Base-by-base conservation (phyloP, 2,888 invertebrate genomes). In the Luperina nickerlii region DNA sequence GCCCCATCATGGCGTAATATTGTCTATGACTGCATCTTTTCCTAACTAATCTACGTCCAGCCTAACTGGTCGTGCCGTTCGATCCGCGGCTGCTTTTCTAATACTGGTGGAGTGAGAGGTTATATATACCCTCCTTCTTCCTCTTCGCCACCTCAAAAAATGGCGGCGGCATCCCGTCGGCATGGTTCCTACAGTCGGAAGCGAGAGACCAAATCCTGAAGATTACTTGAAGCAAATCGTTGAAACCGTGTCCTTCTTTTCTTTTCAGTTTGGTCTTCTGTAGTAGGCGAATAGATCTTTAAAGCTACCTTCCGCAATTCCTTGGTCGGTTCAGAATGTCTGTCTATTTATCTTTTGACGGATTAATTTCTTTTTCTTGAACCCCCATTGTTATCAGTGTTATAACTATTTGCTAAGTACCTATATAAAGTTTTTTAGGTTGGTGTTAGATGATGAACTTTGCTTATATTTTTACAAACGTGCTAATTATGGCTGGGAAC, bases 301-400 rank as follows among this genome's bases (percentile, higher is more conserved):
- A 13, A 75, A 24, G 45, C 20, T 45, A 32, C 24, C 7, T 27
- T 24, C 13, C 20, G 48, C 13, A 68, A 48, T 0, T 74, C 20
- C 42, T n/a, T 54, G 8, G 11, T 51, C 9, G 51, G 11, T 27
- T 62, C 27, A 32, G n/a, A 54, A 27, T 42, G 13, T 4, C 5
- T 62, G 8, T 42, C 2, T 32, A 45, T 62, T 60, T 54, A 24
- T 75, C 11, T 82, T 60, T 54, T 45, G 32, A 45, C 60, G n/a
- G 15, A 42, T 73, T 81, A 42, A 32, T 32, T 79, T 67, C 1
- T 62, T 45, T 54, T 82, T 15, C 76, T 45, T 5, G 18, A n/a
- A 13, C 24, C 7, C 8, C 51, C 1, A 8, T 51, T 27, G n/a
- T 27, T 62, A 71, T 51, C 2, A 54, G 38, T 74, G 27, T 24